Conservation (phyloP, 2,888 invertebrate genomes). For the Dynastes grantii region DNA sequence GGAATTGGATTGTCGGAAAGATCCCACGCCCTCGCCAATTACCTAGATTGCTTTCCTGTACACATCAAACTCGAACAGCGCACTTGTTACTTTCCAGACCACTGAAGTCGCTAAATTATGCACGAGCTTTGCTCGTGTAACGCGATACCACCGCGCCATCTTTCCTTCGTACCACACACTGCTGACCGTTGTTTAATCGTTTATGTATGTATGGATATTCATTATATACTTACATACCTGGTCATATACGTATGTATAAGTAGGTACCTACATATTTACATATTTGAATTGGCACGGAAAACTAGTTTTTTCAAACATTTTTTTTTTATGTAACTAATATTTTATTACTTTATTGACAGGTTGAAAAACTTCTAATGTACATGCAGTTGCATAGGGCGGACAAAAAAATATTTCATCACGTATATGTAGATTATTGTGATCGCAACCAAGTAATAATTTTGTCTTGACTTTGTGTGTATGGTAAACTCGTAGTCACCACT, state of each 20-base stretch:
- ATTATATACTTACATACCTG: background rate
- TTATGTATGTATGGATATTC: background rate
- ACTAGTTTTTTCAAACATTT: too few species aligned
- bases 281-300: too few species aligned
- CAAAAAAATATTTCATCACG: too few species aligned
- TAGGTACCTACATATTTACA: too few species aligned
- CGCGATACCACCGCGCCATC: slow-evolving; percentile 49
- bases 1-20: slow-evolving; percentile 70
- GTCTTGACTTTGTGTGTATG: too few species aligned
- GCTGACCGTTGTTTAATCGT: slow-evolving; percentile 33
- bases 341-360: too few species aligned
- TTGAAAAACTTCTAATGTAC: too few species aligned
- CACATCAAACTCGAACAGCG: slow-evolving; percentile 59
- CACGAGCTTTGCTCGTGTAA: slow-evolving; percentile 55
- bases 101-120: slow-evolving; percentile 58
- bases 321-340: too few species aligned
- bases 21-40: slow-evolving; percentile 63
- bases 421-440: too few species aligned
- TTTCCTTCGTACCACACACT: slow-evolving; percentile 22
- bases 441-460: too few species aligned
- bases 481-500: too few species aligned
- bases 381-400: too few species aligned
- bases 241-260: background rate
- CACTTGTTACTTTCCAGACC: slow-evolving; percentile 60
- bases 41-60: slow-evolving; percentile 64